A percentile compares a stretch with the other conserved stretches of the same genome.
Evolutionary conservation across 2,888 invertebrate species (phyloP).

Genomic region (Leptinotarsa rubiginosa): DNA sequence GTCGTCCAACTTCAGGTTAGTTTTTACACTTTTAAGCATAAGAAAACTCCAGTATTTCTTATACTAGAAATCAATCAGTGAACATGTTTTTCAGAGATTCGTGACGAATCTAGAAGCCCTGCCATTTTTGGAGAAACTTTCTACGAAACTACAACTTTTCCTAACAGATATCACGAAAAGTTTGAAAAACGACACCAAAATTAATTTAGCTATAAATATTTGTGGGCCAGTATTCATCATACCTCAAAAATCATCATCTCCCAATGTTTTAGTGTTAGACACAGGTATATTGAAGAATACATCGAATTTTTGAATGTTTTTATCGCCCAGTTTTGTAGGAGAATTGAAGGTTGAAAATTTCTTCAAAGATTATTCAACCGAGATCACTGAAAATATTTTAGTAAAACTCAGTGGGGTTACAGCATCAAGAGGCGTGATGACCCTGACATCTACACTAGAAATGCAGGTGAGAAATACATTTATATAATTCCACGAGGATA

Average conservation of each 20-base stretch:
- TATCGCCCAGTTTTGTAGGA: conserved; percentile 65
- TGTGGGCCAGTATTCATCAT: conserved; percentile 81
- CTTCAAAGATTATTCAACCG: conserved; percentile 69
- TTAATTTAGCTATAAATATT: conserved; percentile 62
- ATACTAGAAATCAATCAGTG: neutral
- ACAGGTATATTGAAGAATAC: conserved; percentile 68
- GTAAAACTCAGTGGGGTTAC: conserved; percentile 77
- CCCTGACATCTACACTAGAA: conserved; percentile 78
- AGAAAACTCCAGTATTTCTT: neutral
- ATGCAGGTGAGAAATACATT: conserved; percentile 70
- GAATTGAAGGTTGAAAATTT: conserved; percentile 84
- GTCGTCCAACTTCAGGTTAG: conserved; percentile 75
- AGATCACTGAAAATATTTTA: conserved; percentile 78
- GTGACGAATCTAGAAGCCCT: conserved; percentile 62
- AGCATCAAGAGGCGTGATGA: conserved; percentile 78
- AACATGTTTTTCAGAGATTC: conserved; percentile 56
- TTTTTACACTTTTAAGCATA: neutral
- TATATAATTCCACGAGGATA: too few species aligned
- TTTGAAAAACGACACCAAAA: conserved; percentile 61
- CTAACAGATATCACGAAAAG: conserved; percentile 60
- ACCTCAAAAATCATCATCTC: conserved; percentile 84
- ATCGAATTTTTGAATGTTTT: conserved; percentile 7
- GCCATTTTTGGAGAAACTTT: conserved; percentile 54
- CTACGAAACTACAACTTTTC: conserved; percentile 46
- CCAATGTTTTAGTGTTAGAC: conserved; percentile 81